A percentile compares a stretch with the other conserved stretches of the same genome.
Conservation (phyloP, 2,113 vertebrate species). For the Lasiurus cinereus region DNA sequence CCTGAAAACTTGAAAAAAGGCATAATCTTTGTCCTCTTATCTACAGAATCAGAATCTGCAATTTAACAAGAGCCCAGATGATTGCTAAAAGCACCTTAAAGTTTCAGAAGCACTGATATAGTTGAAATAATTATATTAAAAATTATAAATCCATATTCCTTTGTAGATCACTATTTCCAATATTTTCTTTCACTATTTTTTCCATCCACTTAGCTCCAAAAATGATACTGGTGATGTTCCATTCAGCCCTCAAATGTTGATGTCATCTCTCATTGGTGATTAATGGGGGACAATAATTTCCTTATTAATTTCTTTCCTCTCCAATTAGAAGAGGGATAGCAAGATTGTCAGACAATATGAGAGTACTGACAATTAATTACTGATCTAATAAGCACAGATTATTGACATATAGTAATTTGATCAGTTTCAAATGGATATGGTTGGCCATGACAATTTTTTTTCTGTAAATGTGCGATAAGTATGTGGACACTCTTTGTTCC, state of each 20-base stretch:
- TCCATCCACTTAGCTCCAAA: not conserved
- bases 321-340: too few relatives aligned
- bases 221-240: not conserved
- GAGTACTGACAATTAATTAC: not conserved
- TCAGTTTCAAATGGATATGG: not conserved
- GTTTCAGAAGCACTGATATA: not conserved
- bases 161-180: not conserved
- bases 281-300: too few relatives aligned
- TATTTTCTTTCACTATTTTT: not conserved
- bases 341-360: not conserved
- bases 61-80: not conserved
- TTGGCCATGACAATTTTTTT: not conserved
- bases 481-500: not conserved
- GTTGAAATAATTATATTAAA: constrained; percentile 18
- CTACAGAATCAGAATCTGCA: not conserved
- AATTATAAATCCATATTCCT: not conserved
- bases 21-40: not conserved
- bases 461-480: not conserved
- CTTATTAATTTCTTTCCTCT: too few relatives aligned
- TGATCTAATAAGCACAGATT: not conserved
- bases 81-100: not conserved
- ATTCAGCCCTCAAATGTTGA: not conserved
- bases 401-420: not conserved
- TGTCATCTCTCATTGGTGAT: not conserved
- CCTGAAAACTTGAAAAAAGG: constrained; percentile 29